phyloP scores from a whole-genome alignment of 1,140 invertebrate species.

The Ceratosolen fusciceps region DNA sequence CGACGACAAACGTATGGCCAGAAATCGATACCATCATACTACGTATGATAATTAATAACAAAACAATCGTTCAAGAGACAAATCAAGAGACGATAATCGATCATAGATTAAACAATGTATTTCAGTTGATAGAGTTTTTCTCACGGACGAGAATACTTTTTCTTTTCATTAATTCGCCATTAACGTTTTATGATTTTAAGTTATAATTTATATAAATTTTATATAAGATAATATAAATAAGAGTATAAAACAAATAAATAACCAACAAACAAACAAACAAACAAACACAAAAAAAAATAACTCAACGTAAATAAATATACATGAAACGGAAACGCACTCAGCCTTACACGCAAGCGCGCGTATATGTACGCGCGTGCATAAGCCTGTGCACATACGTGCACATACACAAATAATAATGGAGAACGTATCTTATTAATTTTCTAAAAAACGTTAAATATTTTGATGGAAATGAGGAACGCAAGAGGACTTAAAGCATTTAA shows the following conservation, averaged over 20 bases:
- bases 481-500: background rate
- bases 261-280: too few relatives aligned
- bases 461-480: background rate
- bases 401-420: background rate
- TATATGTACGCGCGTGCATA: too few relatives aligned
- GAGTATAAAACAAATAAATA: too few relatives aligned
- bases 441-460: background rate
- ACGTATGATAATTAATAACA: too few relatives aligned
- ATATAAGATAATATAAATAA: background rate
- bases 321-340: too few relatives aligned
- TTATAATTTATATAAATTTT: constrained; percentile 19
- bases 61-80: too few relatives aligned
- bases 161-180: too few relatives aligned
- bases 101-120: background rate
- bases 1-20: background rate
- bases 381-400: too few relatives aligned
- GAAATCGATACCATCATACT: background rate
- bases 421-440: background rate
- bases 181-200: constrained; percentile 12
- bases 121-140: background rate
- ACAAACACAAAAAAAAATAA: too few relatives aligned
- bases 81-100: too few relatives aligned
- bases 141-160: background rate
- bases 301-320: too few relatives aligned
- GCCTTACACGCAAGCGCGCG: too few relatives aligned